These are phyloP conservation scores for Sebastes hubbsi DNA, from an alignment of 2,797 vertebrate genomes.

Conservation along the genomic window DNA sequence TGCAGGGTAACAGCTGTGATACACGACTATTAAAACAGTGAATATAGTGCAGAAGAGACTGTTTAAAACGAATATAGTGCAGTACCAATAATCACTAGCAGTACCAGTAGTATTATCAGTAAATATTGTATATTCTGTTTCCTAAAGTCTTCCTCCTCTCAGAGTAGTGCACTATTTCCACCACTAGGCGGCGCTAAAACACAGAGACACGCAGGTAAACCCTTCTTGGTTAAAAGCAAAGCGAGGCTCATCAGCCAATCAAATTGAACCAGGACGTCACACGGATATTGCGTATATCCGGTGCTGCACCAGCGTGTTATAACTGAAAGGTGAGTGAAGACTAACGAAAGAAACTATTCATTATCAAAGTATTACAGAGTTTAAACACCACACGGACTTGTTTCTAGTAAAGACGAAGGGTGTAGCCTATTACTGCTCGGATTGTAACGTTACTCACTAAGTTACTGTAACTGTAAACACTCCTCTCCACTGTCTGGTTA, in stretches of 20 bases:
- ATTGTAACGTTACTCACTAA: background rate
- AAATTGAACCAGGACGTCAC: constrained; percentile 22
- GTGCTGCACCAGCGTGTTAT: constrained; percentile 27
- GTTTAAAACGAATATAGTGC: too few relatives aligned
- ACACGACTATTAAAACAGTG: too few relatives aligned
- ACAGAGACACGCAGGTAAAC: background rate
- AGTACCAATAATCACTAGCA: background rate
- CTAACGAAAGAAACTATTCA: background rate
- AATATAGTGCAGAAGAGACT: too few relatives aligned
- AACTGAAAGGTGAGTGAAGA: constrained; percentile 62
- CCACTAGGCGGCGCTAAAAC: constrained; percentile 23
- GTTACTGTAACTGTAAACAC: background rate
- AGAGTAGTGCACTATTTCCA: background rate
- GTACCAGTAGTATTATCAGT: background rate
- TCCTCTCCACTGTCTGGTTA: background rate
- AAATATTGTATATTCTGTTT: background rate
- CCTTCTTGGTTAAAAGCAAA: background rate
- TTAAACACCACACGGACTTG: rapidly evolving
- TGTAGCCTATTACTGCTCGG: too few relatives aligned
- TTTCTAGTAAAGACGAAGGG: background rate
- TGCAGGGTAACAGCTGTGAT: too few relatives aligned
- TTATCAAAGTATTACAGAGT: rapidly evolving
- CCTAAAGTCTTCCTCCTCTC: background rate
- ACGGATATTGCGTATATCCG: constrained; percentile 44
- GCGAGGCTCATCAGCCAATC: constrained; percentile 22